phyloP scores from a whole-genome alignment of 2,888 invertebrate species.

The Drosophila eohydei region DNA sequence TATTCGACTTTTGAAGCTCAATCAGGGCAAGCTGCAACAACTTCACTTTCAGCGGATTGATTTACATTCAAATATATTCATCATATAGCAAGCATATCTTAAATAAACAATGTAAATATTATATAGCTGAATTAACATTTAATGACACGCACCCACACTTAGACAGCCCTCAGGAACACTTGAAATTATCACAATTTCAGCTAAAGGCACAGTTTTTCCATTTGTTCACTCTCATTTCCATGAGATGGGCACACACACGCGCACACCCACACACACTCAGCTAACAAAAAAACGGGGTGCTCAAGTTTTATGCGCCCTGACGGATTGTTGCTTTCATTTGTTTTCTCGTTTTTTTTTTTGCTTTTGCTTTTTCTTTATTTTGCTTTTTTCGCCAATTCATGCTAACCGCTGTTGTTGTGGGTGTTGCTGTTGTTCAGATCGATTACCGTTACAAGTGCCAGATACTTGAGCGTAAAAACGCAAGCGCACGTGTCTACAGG shows the following conservation, averaged over 20 bases:
- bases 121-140: neutral
- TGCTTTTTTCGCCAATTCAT: constrained; percentile 45
- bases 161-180: constrained; percentile 25
- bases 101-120: neutral
- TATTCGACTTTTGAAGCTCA: too few species aligned
- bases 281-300: neutral
- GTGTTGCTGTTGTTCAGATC: constrained; percentile 69
- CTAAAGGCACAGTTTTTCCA: constrained; percentile 17
- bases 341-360: constrained; percentile 18
- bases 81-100: neutral
- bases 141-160: neutral
- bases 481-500: constrained; percentile 71
- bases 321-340: constrained; percentile 39
- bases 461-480: constrained; percentile 75
- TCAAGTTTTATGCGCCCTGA: constrained; percentile 36
- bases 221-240: neutral
- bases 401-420: constrained; percentile 50
- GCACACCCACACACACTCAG: neutral
- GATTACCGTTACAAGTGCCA: constrained; percentile 76
- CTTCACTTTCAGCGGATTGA: neutral
- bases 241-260: neutral
- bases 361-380: constrained; percentile 7
- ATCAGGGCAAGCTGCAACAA: too few species aligned
- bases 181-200: constrained; percentile 48
- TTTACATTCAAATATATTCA: neutral